phyloP scores from a whole-genome alignment of 2,888 invertebrate genomes.

The Anodontia alba region DNA sequence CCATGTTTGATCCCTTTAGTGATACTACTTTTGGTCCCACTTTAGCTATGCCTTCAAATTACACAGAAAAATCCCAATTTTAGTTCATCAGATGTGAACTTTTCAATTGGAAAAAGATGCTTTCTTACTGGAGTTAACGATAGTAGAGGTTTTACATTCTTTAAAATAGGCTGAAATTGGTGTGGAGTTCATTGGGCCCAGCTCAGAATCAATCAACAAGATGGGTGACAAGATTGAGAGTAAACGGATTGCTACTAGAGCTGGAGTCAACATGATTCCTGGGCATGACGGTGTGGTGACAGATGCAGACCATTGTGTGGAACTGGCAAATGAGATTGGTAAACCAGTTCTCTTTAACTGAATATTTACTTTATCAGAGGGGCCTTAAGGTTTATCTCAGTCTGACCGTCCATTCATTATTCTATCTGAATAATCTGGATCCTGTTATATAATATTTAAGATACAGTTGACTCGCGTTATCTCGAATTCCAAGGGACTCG shows the following conservation, averaged over 20 bases:
- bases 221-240: conserved; percentile 90
- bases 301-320: conserved; percentile 87
- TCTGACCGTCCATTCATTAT: not conserved
- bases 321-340: conserved; percentile 87
- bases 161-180: conserved; percentile 86
- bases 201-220: conserved; percentile 87
- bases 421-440: not conserved
- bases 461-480: too few relatives aligned
- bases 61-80: too few relatives aligned
- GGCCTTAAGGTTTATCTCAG: not conserved
- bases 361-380: too few relatives aligned
- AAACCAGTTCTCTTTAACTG: not conserved
- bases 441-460: too few relatives aligned
- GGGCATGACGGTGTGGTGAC: conserved; percentile 86
- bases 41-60: too few relatives aligned
- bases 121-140: too few relatives aligned
- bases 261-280: conserved; percentile 88
- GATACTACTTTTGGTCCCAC: too few relatives aligned
- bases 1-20: too few relatives aligned
- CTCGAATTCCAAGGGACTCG: too few relatives aligned
- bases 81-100: too few relatives aligned
- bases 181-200: conserved; percentile 88
- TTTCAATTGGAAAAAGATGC: too few relatives aligned
- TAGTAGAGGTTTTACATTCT: too few relatives aligned
- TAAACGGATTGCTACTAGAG: conserved; percentile 88